Base-by-base conservation (phyloP, 2,113 vertebrate genomes). In the Monarcha castaneiventris region DNA sequence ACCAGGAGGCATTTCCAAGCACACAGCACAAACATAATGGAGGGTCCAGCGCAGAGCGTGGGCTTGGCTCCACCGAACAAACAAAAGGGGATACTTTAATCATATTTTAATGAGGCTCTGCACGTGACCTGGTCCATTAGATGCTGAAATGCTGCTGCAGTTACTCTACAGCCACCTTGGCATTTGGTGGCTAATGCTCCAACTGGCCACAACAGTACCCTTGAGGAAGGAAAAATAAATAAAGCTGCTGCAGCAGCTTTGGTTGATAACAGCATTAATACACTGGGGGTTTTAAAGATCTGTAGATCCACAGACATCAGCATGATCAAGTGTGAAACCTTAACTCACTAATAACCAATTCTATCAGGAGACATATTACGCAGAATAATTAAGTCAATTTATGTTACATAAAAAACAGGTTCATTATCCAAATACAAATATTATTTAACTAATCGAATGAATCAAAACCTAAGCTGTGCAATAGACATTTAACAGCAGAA, bases 71-170 rank as follows among this genome's bases (percentile, higher is more conserved):
- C 83, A 52, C 61, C 0, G 33, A 71, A 59, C 80, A 86, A 88
- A 90, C 92, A 94, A 88, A 93, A 94, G 89, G 69, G 59, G 77
- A 87, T 35, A 94, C 80, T 92, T 94, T 77, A 94, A 93, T 94
- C 84, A 19, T 71, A 67, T 93, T 94, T 94, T 93, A 95, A 96
- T 87, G 73, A 94, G 89, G 64, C 52, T 71, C 33, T 78, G 76
- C 91, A 92, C 49, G 35, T 86, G 87, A 94, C 92, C 73, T 21
- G 64, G 33, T 78, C 95, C 76, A 63, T 86, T 72, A 90, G 83
- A 87, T 10, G 63, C 79, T 59, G 79, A 94, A 92, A 88, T 51
- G 76, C 51, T 88, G 83, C 66, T 61, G 87, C 73, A 71, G 87
- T 68, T 71, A 67, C 77, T 64, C 81, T 5, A 69, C 74, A 54